Conservation (phyloP, 2,113 vertebrate genomes). For the Crotophaga sulcirostris region DNA sequence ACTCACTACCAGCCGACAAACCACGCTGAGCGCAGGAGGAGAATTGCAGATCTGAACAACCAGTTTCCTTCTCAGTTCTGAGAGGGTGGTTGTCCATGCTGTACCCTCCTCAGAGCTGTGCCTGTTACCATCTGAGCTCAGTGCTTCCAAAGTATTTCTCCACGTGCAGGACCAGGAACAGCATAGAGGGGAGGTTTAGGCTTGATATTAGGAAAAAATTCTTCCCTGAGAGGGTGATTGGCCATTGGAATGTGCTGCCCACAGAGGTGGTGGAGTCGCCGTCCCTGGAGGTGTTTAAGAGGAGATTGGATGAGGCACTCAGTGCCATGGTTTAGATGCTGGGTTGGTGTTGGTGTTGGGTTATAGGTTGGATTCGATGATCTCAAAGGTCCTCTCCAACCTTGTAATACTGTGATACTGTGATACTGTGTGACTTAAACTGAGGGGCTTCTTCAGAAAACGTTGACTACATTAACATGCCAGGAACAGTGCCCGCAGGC, state of each 20-base stretch:
- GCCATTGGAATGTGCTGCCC: no score
- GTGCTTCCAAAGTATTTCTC: background rate
- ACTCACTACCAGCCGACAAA: background rate
- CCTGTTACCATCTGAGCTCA: fast-evolving
- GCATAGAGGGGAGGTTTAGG: no score
- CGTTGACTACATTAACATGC: background rate
- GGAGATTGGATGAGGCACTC: no score
- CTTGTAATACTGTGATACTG: no score
- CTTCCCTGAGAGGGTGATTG: no score
- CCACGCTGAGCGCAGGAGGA: background rate
- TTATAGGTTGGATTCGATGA: no score
- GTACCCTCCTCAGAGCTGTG: background rate
- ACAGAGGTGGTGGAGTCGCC: no score
- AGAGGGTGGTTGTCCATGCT: background rate
- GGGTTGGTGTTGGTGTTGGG: no score
- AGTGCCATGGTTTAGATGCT: no score
- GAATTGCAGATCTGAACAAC: background rate
- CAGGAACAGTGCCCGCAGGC: background rate
- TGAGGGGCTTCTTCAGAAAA: background rate
- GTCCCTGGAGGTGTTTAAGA: no score
- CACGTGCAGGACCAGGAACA: background rate
- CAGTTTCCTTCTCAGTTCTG: background rate
- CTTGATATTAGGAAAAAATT: no score
- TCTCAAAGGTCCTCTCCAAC: no score
- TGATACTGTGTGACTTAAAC: background rate